A percentile compares a stretch with the other conserved stretches of the same genome.
These are phyloP conservation scores for Achroia grisella DNA, from an alignment of 1,140 invertebrate species.

Conservation along the genomic window DNA sequence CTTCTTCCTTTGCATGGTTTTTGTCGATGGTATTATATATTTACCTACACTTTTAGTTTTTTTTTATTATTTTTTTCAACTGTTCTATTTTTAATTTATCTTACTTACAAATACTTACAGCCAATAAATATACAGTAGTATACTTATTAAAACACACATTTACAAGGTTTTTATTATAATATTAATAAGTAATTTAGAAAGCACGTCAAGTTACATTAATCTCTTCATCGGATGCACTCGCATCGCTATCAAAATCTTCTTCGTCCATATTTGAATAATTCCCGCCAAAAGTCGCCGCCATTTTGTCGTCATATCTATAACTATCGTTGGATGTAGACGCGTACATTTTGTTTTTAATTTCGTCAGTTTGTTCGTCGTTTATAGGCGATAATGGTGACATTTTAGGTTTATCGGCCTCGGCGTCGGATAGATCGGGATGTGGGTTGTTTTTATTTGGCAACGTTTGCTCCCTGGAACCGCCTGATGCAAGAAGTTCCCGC, in stretches of 20 bases:
- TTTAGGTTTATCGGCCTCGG: constrained; percentile 83
- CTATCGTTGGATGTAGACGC: constrained; percentile 44
- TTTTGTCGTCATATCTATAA: constrained; percentile 58
- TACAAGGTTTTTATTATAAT: neutral
- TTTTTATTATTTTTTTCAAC: neutral
- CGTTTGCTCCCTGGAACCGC: constrained; percentile 95
- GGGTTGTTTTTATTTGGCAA: constrained; percentile 98
- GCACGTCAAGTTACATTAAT: constrained; percentile 86
- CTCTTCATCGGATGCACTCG: constrained; percentile 85
- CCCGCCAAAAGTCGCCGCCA: constrained; percentile 54
- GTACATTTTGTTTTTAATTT: constrained; percentile 57
- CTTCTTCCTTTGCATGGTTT: too few species aligned
- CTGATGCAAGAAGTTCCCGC: constrained; percentile 92
- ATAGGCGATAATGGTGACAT: constrained; percentile 73
- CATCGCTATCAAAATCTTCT: constrained; percentile 78
- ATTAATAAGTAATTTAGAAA: constrained; percentile 25
- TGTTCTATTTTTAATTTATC: too few species aligned
- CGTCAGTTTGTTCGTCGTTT: constrained; percentile 38
- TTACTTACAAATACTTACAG: too few species aligned
- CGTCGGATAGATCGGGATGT: constrained; percentile 95
- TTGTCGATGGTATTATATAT: too few species aligned
- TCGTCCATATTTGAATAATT: constrained; percentile 74
- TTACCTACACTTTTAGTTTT: too few species aligned
- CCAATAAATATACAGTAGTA: too few species aligned
- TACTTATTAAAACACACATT: too few species aligned